Evolutionary conservation across 2,113 vertebrate genomes (phyloP), one percentile per base, ranked within the genome.

Genomic region (Aspiorhynchus laticeps): DNA sequence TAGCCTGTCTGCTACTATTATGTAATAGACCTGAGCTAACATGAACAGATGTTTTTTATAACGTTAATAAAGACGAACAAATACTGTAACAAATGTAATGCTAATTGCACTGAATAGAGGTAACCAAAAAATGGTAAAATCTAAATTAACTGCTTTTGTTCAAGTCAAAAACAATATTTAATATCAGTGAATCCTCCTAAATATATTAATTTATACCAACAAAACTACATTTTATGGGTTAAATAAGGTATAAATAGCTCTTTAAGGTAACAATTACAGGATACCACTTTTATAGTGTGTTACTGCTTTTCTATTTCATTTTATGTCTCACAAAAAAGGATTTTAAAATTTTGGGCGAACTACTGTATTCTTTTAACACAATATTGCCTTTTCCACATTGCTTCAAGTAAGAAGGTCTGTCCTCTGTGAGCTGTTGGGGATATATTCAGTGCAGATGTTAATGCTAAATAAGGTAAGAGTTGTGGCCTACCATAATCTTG

Each of bases 391-490:
- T 48, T 28, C 38, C n/a, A 26, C 1, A n/a, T 74, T 74, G 71
- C 71, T 43, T 74, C 36, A 74, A 41, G 4, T 41, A 41, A 43
- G 8, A 43, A 24, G 3, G 28, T 38, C 36, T 24, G 24, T 41
- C 21, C 9, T n/a, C 9, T 74, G 36, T 11, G 19, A 74, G 41
- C 24, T 0, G 2, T 73, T 24, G 5, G 36, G 5, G 21, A 24
- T 73, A 24, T 73, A 24, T 73, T 73, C 11, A 41, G 36, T 76
- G 74, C 41, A 36, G 77, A 80, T 38, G 59, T 1, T 80, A 19
- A 80, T 56, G 28, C 51, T 80, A 80, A 38, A 80, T 80, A 80
- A 79, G 46, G 76, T 56, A 79, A 56, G 76, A 24, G 7, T 53
- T 77, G 43, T 76, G 74, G 24, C 15, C 41, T 43, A 7, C 24